phyloP scores from a whole-genome alignment of 2,888 invertebrate species.

The Caenorhabditis becei region DNA sequence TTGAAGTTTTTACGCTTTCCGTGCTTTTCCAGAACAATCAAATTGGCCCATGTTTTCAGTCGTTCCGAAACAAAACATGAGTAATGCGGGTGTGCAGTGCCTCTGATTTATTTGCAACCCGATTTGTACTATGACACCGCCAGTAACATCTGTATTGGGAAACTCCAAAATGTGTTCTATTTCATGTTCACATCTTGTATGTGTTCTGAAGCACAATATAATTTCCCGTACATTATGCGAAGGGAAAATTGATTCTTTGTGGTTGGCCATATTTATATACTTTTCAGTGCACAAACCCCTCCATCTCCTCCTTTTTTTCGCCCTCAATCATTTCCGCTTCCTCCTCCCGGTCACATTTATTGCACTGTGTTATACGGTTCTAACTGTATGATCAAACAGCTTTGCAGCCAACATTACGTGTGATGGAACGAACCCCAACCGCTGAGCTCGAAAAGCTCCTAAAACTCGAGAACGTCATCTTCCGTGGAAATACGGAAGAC shows the following conservation, averaged over 20 bases:
- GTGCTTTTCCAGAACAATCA: neutral
- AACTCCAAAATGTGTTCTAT: too few species aligned
- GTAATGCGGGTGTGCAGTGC: neutral
- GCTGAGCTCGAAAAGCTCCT: neutral
- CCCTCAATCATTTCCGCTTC: conserved; percentile 4
- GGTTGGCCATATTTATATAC: neutral
- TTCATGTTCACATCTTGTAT: neutral
- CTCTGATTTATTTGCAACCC: neutral
- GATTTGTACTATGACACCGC: too few species aligned
- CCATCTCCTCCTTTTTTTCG: neutral
- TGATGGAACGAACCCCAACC: neutral
- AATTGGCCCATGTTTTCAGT: neutral
- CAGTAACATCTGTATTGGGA: too few species aligned
- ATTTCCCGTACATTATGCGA: conserved; percentile 4
- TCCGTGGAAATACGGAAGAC: neutral
- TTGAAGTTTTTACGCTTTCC: neutral
- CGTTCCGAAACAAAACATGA: conserved; percentile 7
- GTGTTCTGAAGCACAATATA: neutral
- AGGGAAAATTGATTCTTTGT: conserved; percentile 9
- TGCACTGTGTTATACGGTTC: neutral
- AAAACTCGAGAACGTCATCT: neutral
- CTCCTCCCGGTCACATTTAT: neutral
- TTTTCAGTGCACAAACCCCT: neutral
- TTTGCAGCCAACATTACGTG: too few species aligned
- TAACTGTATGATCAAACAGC: neutral